Base-by-base conservation (phyloP, 2,888 invertebrate species). In the Aproaerema taeniolella region DNA sequence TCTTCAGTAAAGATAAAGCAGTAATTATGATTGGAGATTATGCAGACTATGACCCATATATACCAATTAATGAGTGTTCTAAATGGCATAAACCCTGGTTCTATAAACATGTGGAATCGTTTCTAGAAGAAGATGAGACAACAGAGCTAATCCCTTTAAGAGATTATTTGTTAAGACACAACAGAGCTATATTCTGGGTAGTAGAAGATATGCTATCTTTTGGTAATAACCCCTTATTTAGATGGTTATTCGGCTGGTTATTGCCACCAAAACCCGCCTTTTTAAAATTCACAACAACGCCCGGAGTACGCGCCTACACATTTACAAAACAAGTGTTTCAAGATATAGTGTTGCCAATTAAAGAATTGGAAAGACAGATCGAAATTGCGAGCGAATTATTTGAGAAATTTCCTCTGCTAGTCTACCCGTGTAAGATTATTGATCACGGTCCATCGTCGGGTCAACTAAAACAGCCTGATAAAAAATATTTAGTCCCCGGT, bases 51-150 rank as follows among this genome's bases (percentile, higher is more conserved):
- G 88, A 90, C 38, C 64, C 77, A 0, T 71, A 63, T 0, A 52
- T 88, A n/a, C 54, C 76, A 0, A 70, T 90, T 0, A 92, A 92
- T 47, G 64, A 85, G 42, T 82, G 90, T 35, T 87, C 90, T 0
- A 76, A 68, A 14, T 92, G 91, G 91, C 90, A 91, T 64, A 92
- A 92, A 52, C 91, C 91, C 0, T 92, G 92, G 92, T 92, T 91
- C 61, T 92, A 91, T 52, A 91, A 91, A 50, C 89, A 92, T 49
- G 89, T 89, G 0, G 90, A 91, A 53, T 69, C 71, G 0, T 90
- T 91, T 53, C 60, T 91, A 3, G 30, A 11, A 1, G 88, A 80
- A 41, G 89, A 88, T 2, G 82, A 87, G 52, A 71, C 79, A 6
- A 89, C 88, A 9, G 90, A 90, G 53, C 74, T 91, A 42, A 89